phyloP scores from a whole-genome alignment of 1,140 invertebrate species.

The Hetaerina americana region DNA sequence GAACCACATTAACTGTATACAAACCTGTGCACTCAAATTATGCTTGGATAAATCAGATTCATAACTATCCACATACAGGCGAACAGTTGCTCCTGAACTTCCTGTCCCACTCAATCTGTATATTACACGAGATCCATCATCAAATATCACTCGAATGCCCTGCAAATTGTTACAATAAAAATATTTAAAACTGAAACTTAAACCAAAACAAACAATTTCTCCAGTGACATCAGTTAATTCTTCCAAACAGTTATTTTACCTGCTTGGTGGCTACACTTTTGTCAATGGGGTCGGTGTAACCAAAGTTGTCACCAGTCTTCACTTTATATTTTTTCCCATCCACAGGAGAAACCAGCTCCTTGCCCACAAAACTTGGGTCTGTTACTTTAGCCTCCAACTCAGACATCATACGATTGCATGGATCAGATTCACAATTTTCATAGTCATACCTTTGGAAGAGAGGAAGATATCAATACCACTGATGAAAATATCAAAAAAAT shows the following conservation, averaged over 20 bases:
- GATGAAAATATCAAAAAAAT: too few species aligned
- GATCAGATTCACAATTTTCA: constrained; percentile 81
- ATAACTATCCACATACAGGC: constrained; percentile 87
- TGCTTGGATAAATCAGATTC: constrained; percentile 51
- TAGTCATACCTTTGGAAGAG: constrained; percentile 75
- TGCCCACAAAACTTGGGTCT: constrained; percentile 50
- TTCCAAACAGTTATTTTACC: constrained; percentile 30
- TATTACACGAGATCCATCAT: constrained; percentile 85
- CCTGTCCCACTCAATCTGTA: constrained; percentile 94
- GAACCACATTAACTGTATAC: too few species aligned
- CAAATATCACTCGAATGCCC: constrained; percentile 87
- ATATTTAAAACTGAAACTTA: constrained; percentile 15
- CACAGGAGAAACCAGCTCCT: constrained; percentile 35
- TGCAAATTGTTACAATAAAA: too few species aligned
- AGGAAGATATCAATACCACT: neutral
- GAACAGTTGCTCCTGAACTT: constrained; percentile 90
- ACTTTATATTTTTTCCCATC: constrained; percentile 57
- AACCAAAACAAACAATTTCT: constrained; percentile 3
- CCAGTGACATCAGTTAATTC: neutral
- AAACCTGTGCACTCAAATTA: constrained; percentile 56
- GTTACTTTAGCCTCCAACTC: constrained; percentile 55
- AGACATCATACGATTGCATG: constrained; percentile 76
- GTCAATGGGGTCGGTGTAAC: constrained; percentile 89
- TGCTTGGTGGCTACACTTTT: constrained; percentile 80
- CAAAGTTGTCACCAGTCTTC: constrained; percentile 76